Evolutionary conservation across 2,888 invertebrate genomes (phyloP), one percentile per base, ranked within the genome.

Genomic region (Alsophila aescularia): DNA sequence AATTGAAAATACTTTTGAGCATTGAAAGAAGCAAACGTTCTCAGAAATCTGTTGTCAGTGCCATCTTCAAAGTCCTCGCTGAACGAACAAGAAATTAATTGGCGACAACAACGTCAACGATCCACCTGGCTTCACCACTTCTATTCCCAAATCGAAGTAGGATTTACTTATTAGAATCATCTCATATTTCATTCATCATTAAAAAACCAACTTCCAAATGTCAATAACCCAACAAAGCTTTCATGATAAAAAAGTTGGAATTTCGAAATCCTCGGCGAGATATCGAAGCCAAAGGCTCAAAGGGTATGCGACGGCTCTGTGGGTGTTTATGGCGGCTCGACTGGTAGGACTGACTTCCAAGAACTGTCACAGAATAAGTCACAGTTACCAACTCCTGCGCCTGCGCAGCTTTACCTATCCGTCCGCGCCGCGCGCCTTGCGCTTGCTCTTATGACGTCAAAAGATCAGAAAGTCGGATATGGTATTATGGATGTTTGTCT

Each of bases 381-480:
- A 13, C n/a, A 56, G 55, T 50, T 24, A 24, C 13, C 45, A 13
- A 9, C 9, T 15, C 66, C 70, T 60, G 66, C 64, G 62, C 62
- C 67, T 53, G 63, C 64, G 60, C 62, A 64, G 64, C 40, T 60
- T 76, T 82, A 80, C 81, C 81, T 81, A 79, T 54, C 24, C 57
- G 56, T 73, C 81, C 79, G 79, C 80, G 79, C 77, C 77, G 66
- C 70, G 67, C 72, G 67, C 75, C 68, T 80, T 82, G 66, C 69
- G 67, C 72, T 69, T 69, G 80, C 83, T 76, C 85, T 84, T 75
- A 69, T 85, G 85, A 83, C 84, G 84, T 85, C 87, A 84, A 71
- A 60, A 58, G 59, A 16, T 62, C 68, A 70, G 64, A 45, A 12
- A 32, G 0, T 32, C 32, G 13, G 13, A 13, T 29, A n/a, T 21